Base-by-base conservation (phyloP, 2,113 vertebrate species). In the Otus sunia region DNA sequence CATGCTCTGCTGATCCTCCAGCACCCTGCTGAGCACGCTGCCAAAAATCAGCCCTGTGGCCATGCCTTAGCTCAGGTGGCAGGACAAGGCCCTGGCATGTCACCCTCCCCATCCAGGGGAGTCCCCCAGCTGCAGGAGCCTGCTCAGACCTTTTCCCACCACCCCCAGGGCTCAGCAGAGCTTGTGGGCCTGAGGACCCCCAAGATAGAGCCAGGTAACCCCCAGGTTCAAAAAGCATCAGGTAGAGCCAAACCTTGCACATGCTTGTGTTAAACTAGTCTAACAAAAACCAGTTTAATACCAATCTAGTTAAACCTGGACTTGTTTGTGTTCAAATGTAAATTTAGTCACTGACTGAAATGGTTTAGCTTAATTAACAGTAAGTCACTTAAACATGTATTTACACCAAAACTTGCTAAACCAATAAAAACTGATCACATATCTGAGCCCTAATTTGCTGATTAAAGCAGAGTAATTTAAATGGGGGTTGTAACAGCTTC, bases 31-130 rank as follows among this genome's bases (percentile, higher is more conserved):
- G n/a, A 50, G 11, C 1, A 8, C 2, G 2, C 56, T 58, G 45
- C 69, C 49, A 30, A 62, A 69, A 27, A 12, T 3, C 63, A 63
- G 3, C 26, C 16, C 69, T 8, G 41, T 8, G 12, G 19, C 55
- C 0, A 0, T 56, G 60, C 75, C 68, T 23, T 13, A 22, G 12
- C 45, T 47, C 1, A 0, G 17, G 47, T 13, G n/a, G 39, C 30
- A 49, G 41, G 60, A 68, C 0, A 5, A 36, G 39, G 29, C 30
- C 29, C 47, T 2, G 1, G 15, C 1, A 0, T 5, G 12, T 36
- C 72, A 49, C 45, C 23, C 20, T 30, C 39, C 39, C 43, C 1
- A 2, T 8, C 12, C 64, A 25, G 62, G 41, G 34, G 34, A 45
- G 62, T 8, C 32, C 11, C 36, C 1, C 1, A 64, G 30, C n/a